phyloP scores from a whole-genome alignment of 2,797 vertebrate species.

The Bryconaethiops microstoma region DNA sequence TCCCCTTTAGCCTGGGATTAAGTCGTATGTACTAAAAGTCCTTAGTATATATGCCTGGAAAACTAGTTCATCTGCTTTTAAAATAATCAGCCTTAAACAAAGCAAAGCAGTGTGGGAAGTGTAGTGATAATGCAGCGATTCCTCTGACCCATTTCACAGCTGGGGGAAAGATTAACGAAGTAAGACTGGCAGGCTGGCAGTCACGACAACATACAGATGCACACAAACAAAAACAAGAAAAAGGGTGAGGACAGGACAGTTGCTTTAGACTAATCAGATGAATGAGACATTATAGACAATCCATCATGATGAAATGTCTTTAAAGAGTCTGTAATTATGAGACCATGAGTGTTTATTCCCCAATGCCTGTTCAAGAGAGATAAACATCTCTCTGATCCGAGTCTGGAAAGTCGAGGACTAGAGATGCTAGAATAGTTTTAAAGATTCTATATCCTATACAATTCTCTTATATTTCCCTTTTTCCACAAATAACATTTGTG shows the following conservation, averaged over 20 bases:
- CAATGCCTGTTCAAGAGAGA: no score
- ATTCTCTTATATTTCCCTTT: no score
- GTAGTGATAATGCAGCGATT: neutral
- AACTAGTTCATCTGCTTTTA: neutral
- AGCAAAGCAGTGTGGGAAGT: conserved; percentile 1
- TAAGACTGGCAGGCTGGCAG: neutral
- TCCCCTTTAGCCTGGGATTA: no score
- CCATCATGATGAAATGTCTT: neutral
- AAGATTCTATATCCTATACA: no score
- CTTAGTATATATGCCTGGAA: neutral
- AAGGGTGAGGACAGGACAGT: neutral
- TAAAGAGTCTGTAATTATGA: neutral
- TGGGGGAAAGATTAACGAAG: neutral
- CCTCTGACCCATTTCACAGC: neutral
- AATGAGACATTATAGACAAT: neutral
- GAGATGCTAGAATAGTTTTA: no score
- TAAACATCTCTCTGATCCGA: no score
- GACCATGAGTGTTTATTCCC: neutral
- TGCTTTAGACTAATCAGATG: neutral
- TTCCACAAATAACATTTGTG: no score
- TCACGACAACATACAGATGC: conserved; percentile 31
- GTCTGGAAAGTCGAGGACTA: no score
- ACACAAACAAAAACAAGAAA: conserved; percentile 18
- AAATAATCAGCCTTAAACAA: neutral
- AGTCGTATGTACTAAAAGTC: no score